Evolutionary conservation across 2,888 invertebrate species (phyloP).

Genomic region (Nesidiocoris tenuis): DNA sequence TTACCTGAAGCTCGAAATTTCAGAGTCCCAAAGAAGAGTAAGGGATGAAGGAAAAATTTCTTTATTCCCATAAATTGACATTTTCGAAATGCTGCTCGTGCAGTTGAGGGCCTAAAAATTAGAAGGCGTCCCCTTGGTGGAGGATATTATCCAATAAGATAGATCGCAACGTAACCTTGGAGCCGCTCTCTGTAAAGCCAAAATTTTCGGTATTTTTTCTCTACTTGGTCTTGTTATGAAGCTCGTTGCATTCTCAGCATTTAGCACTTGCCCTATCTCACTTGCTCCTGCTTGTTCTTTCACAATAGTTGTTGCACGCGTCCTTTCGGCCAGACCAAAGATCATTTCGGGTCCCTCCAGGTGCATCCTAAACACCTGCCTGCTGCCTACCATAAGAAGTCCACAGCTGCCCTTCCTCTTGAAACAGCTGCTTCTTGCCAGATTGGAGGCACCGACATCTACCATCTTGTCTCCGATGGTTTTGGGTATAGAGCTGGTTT

Average conservation of each 20-base stretch:
- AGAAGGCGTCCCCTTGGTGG: too few relatives aligned
- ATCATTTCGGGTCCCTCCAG: not conserved
- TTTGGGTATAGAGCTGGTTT: too few relatives aligned
- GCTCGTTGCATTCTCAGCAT: not conserved
- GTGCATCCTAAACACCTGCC: slow-evolving; percentile 19
- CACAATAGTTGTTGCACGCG: slow-evolving; percentile 12
- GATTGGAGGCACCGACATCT: slow-evolving; percentile 14
- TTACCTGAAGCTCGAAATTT: too few relatives aligned
- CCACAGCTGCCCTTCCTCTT: slow-evolving; percentile 27
- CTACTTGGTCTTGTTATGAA: not conserved
- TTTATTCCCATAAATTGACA: too few relatives aligned
- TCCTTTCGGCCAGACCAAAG: not conserved
- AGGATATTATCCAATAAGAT: too few relatives aligned
- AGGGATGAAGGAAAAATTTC: too few relatives aligned
- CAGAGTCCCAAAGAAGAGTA: too few relatives aligned
- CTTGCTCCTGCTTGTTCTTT: slow-evolving; percentile 10
- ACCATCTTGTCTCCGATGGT: too few relatives aligned
- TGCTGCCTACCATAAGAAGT: slow-evolving; percentile 5
- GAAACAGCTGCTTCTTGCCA: slow-evolving; percentile 23
- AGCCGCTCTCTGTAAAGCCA: too few relatives aligned
- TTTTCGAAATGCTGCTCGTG: too few relatives aligned
- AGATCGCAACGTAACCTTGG: too few relatives aligned
- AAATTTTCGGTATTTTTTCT: not conserved
- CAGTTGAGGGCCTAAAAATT: too few relatives aligned
- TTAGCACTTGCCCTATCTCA: slow-evolving; percentile 13